These are phyloP conservation scores for Electrona antarctica DNA, from an alignment of 2,113 vertebrate genomes.

Conservation along the genomic window DNA sequence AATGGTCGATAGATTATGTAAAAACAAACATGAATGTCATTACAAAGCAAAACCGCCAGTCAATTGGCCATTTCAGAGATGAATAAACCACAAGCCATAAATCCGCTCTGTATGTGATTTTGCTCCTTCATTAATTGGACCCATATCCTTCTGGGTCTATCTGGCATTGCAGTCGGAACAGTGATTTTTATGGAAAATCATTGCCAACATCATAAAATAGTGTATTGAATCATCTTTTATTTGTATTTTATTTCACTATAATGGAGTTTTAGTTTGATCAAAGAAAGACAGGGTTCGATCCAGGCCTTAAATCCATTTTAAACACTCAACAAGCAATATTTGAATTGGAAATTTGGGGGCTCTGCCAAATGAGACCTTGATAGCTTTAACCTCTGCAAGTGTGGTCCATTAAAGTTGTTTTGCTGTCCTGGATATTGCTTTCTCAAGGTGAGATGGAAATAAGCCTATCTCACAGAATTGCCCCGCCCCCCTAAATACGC, in stretches of 20 bases:
- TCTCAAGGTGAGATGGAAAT: too few species aligned
- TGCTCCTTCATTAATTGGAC: not conserved
- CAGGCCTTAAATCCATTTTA: too few species aligned
- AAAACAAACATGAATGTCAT: constrained; percentile 17
- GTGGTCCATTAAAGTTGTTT: too few species aligned
- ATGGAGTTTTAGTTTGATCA: not conserved
- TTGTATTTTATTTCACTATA: not conserved
- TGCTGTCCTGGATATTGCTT: too few species aligned
- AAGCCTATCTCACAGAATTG: too few species aligned
- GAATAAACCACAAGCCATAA: constrained; percentile 21
- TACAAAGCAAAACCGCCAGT: constrained; percentile 8
- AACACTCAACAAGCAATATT: too few species aligned
- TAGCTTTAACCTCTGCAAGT: too few species aligned
- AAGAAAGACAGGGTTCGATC: not conserved
- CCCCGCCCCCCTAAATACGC: too few species aligned
- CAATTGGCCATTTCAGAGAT: constrained; percentile 21
- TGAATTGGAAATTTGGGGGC: too few species aligned
- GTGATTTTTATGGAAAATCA: not conserved
- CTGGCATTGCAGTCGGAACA: not conserved
- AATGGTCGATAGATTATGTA: constrained; percentile 31
- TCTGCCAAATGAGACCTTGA: too few species aligned
- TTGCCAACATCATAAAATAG: not conserved
- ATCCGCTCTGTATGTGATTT: constrained; percentile 15
- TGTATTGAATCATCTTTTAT: constrained; percentile 17
- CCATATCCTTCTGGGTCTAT: not conserved